A percentile compares a stretch with the other conserved stretches of the same genome.
Conservation (phyloP, 2,888 invertebrate genomes). For the Eilema sororculum region DNA sequence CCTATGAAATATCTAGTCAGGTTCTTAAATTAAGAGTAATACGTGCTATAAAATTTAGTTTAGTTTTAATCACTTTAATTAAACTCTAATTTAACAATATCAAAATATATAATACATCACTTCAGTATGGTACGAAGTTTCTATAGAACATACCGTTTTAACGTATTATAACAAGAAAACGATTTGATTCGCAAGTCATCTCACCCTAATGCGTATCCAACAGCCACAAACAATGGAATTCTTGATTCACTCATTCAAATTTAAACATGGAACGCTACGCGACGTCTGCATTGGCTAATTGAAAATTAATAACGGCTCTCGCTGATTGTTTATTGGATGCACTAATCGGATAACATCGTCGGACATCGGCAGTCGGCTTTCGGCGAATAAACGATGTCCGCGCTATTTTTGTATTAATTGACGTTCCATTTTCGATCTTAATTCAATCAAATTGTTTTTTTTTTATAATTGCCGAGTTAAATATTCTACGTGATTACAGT, state of each 20-base stretch:
- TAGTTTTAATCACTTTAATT: too few relatives aligned
- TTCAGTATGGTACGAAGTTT: too few relatives aligned
- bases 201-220: constrained; percentile 8
- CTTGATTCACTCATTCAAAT: constrained; percentile 47
- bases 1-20: too few relatives aligned
- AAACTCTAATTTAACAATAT: too few relatives aligned
- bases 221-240: constrained; percentile 41
- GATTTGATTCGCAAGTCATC: neutral
- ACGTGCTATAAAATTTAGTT: too few relatives aligned
- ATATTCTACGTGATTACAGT: constrained; percentile 1
- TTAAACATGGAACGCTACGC: constrained; percentile 54
- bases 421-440: constrained; percentile 51
- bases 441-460: constrained; percentile 37
- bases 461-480: constrained; percentile 32
- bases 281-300: constrained; percentile 66
- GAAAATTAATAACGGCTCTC: constrained; percentile 76
- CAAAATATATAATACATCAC: too few relatives aligned
- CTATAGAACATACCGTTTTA: too few relatives aligned
- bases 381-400: constrained; percentile 61
- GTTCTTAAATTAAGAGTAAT: too few relatives aligned
- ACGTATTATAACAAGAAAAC: neutral
- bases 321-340: constrained; percentile 72
- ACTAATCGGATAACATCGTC: constrained; percentile 71
- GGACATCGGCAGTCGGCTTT: constrained; percentile 63
- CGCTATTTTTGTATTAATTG: constrained; percentile 60